Evolutionary conservation across 1,140 invertebrate species (phyloP).

Genomic region (Temnothorax curvispinosus): DNA sequence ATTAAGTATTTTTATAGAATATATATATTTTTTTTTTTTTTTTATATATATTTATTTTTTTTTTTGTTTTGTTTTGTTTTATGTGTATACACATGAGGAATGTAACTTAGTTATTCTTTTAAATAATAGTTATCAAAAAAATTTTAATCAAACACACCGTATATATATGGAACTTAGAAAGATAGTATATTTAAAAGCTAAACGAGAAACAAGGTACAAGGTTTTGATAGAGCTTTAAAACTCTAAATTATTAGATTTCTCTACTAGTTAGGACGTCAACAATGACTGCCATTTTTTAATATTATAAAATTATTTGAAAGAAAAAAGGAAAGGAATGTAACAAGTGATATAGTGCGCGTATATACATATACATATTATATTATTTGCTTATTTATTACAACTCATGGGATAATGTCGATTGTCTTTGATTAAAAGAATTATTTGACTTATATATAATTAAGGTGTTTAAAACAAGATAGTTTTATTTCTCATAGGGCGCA

Average conservation of each 20-base stretch:
- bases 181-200: no score
- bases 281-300: background rate
- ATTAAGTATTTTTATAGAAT: no score
- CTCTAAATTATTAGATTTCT: background rate
- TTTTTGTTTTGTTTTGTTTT: no score
- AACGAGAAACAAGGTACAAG: background rate
- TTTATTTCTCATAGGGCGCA: background rate
- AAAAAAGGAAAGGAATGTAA: background rate
- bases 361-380: background rate
- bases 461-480: background rate
- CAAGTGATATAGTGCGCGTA: background rate
- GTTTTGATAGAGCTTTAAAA: background rate
- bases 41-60: no score
- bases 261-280: background rate
- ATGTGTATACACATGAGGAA: no score
- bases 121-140: no score
- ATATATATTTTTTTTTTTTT: no score
- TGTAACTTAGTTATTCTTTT: no score
- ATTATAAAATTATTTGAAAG: background rate
- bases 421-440: background rate
- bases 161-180: no score
- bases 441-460: background rate
- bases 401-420: background rate
- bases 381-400: background rate
- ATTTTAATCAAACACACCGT: no score